Conservation (phyloP, 1,140 invertebrate species). For the honey bee (Apis mellifera) region DNA sequence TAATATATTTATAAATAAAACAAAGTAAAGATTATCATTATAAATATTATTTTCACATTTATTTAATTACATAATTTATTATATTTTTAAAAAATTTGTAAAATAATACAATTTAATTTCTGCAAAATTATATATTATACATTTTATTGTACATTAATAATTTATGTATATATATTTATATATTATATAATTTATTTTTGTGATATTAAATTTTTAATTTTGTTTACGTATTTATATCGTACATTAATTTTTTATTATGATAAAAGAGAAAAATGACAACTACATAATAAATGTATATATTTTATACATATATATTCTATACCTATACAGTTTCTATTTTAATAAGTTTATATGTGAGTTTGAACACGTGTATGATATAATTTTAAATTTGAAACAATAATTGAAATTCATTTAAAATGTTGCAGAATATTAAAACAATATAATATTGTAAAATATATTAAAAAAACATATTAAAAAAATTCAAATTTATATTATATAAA, state of each 20-base stretch:
- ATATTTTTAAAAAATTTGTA: background rate
- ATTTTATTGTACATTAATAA: background rate
- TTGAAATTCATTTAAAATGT: background rate
- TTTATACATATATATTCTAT: background rate
- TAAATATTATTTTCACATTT: background rate
- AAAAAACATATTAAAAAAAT: background rate
- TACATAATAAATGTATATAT: background rate
- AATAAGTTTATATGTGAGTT: background rate
- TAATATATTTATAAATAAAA: background rate
- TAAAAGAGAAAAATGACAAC: background rate
- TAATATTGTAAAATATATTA: background rate
- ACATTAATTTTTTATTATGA: too few relatives aligned
- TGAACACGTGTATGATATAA: conserved; percentile 7
- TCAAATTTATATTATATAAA: background rate
- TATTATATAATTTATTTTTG: background rate
- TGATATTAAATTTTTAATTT: too few relatives aligned
- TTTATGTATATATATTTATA: background rate
- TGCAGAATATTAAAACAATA: background rate
- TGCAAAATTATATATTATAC: background rate
- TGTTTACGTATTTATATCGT: too few relatives aligned
- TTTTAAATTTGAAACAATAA: background rate
- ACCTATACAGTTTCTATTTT: background rate
- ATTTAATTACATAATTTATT: background rate
- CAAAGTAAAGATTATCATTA: background rate
- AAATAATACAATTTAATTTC: background rate